Conservation (phyloP, 2,888 invertebrate species). For the Troides helena region DNA sequence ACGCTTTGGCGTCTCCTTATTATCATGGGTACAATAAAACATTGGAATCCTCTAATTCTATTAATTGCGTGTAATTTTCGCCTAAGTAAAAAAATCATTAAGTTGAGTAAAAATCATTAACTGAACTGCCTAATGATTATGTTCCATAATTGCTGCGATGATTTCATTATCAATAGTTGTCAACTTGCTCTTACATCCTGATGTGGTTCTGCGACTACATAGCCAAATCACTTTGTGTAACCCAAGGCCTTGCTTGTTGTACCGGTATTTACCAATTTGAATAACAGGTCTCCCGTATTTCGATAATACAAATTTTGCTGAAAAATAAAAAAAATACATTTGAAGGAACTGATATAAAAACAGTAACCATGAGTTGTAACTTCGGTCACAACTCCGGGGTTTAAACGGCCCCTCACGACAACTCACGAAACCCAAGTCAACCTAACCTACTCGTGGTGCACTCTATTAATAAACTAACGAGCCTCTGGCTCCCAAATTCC, state of each 20-base stretch:
- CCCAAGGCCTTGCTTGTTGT: constrained; percentile 42
- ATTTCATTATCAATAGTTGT: constrained; percentile 30
- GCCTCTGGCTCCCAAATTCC: no score
- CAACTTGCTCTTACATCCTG: constrained; percentile 14
- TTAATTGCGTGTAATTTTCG: no score
- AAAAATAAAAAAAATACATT: constrained; percentile 1
- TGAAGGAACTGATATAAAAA: background rate
- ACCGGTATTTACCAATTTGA: constrained; percentile 43
- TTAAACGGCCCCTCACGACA: no score
- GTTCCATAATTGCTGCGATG: constrained; percentile 23
- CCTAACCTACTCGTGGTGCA: no score
- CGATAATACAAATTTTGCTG: constrained; percentile 33
- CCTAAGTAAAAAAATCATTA: no score
- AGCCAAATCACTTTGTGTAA: constrained; percentile 41
- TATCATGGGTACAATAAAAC: background rate
- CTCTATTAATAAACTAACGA: no score
- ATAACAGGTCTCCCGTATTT: constrained; percentile 49
- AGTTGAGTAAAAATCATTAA: no score
- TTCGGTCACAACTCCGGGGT: no score
- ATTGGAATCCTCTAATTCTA: no score
- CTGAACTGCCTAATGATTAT: constrained; percentile 30
- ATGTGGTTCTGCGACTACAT: constrained; percentile 35
- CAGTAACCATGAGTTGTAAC: background rate
- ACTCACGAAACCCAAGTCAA: no score
- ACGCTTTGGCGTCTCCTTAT: background rate